Conservation (phyloP, 2,797 vertebrate species). For the Acanthis flammea region DNA sequence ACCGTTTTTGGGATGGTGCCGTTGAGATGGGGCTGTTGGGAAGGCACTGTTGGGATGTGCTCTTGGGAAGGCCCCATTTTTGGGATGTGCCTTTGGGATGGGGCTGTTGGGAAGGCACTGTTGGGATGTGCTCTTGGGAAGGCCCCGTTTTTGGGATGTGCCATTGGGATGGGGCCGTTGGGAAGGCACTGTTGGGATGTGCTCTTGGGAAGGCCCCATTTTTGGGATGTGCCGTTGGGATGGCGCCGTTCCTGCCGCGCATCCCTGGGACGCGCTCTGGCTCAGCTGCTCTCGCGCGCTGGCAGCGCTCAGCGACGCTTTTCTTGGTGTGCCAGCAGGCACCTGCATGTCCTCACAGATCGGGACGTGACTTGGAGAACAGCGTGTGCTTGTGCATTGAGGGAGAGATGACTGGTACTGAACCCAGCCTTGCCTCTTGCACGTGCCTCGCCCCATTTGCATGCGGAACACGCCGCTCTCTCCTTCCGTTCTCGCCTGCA, state of each 20-base stretch:
- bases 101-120: too few species aligned
- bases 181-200: too few species aligned
- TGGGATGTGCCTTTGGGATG: background rate
- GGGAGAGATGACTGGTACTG: background rate
- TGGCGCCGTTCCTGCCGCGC: background rate
- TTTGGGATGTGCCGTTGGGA: background rate
- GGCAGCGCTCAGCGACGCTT: background rate
- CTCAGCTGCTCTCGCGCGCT: background rate
- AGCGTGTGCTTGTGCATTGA: conserved; percentile 59
- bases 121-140: too few species aligned
- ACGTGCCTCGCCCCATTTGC: conserved; percentile 2
- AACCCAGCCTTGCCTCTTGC: conserved; percentile 28
- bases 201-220: too few species aligned
- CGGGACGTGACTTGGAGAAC: conserved; percentile 54
- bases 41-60: background rate
- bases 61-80: background rate
- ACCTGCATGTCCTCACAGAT: conserved; percentile 43
- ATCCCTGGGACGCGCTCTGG: background rate
- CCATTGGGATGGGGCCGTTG: too few species aligned
- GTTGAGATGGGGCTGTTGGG: background rate
- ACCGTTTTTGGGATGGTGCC: background rate
- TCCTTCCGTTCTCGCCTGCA: conserved; percentile 60
- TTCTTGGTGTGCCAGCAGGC: conserved; percentile 45
- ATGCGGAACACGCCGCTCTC: conserved; percentile 8
- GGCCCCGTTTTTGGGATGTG: background rate